A percentile compares a stretch with the other conserved stretches of the same genome.
phyloP scores from a whole-genome alignment of 2,113 vertebrate species.

The Regulus satrapa region DNA sequence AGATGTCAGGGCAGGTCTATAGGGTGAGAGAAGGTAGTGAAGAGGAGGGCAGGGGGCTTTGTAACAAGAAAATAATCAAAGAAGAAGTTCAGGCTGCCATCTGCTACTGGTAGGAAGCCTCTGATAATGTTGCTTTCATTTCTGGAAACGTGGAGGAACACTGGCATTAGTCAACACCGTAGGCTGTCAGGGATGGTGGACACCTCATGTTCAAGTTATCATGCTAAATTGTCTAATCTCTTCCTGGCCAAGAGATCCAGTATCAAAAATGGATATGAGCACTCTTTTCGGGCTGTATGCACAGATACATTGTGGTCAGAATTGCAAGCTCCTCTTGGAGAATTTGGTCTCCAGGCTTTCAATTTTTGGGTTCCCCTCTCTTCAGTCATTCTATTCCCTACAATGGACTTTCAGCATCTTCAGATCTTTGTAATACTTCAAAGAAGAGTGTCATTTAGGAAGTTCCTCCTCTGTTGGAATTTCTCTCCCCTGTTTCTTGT shows the following conservation, averaged over 20 bases:
- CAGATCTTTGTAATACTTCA: background rate
- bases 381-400: background rate
- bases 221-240: background rate
- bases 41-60: background rate
- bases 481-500: background rate
- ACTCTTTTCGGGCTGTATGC: background rate
- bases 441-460: background rate
- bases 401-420: background rate
- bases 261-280: background rate
- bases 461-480: background rate
- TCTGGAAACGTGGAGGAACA: background rate
- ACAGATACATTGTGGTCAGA: rapidly evolving
- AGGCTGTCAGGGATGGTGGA: background rate
- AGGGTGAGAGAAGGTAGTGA: background rate
- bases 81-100: background rate
- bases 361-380: background rate
- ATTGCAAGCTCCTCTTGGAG: background rate
- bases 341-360: background rate
- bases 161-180: background rate
- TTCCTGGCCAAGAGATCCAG: background rate
- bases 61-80: background rate
- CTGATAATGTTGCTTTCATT: background rate
- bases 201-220: background rate
- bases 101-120: background rate
- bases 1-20: background rate